Conservation (phyloP, 1,140 invertebrate species). For the Megathymus violae region DNA sequence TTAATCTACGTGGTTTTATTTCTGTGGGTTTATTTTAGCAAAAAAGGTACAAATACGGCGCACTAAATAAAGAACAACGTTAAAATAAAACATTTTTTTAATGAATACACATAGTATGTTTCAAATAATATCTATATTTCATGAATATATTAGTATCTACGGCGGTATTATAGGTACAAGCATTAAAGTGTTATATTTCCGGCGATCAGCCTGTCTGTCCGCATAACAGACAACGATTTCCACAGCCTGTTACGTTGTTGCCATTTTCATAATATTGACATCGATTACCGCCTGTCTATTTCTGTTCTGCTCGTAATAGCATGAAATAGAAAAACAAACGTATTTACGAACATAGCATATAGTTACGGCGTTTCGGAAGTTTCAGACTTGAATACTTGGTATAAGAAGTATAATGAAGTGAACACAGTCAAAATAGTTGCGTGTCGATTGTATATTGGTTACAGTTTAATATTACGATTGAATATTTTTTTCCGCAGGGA, state of each 20-base stretch:
- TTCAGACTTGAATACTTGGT: neutral
- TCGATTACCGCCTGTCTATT: slow-evolving; percentile 16
- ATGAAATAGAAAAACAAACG: slow-evolving; percentile 10
- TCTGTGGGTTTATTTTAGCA: too few relatives aligned
- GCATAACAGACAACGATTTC: slow-evolving; percentile 21
- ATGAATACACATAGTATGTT: neutral
- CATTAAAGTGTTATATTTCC: neutral
- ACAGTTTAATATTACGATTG: too few relatives aligned
- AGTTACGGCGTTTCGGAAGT: neutral
- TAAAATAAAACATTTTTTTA: too few relatives aligned
- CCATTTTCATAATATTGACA: slow-evolving; percentile 27
- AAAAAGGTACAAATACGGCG: too few relatives aligned
- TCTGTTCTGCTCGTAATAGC: slow-evolving; percentile 7
- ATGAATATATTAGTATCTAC: too few relatives aligned
- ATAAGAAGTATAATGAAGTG: neutral
- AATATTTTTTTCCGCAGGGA: too few relatives aligned
- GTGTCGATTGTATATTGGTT: neutral
- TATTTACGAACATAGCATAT: slow-evolving; percentile 1
- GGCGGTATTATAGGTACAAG: too few relatives aligned
- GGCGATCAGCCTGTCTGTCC: slow-evolving; percentile 11
- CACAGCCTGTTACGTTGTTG: slow-evolving; percentile 21
- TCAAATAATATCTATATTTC: too few relatives aligned
- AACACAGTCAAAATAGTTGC: neutral
- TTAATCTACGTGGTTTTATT: too few relatives aligned
- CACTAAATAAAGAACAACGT: too few relatives aligned